phyloP scores from a whole-genome alignment of 2,888 invertebrate species.

The Atherix ibis region DNA sequence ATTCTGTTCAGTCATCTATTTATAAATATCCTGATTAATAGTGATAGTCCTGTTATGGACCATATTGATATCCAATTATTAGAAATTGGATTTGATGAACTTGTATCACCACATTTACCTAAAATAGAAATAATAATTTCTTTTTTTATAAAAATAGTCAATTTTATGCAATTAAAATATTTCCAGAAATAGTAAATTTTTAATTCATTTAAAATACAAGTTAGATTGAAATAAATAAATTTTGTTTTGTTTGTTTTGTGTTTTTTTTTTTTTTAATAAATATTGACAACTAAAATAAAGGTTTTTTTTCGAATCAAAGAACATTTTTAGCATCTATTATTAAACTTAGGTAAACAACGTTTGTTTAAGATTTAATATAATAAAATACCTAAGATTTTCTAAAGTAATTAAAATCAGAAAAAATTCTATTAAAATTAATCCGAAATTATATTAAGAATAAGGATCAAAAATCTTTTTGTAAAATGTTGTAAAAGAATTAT shows the following conservation, averaged over 20 bases:
- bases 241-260: not conserved
- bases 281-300: too few species aligned
- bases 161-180: not conserved
- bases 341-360: too few species aligned
- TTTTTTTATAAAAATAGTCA: not conserved
- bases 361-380: not conserved
- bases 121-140: slow-evolving; percentile 3
- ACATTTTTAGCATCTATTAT: too few species aligned
- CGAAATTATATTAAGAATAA: too few species aligned
- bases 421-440: not conserved
- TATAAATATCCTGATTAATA: slow-evolving; percentile 8
- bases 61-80: slow-evolving; percentile 10
- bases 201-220: slow-evolving; percentile 2
- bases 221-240: not conserved
- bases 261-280: too few species aligned
- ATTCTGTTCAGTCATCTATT: slow-evolving; percentile 22
- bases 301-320: too few species aligned
- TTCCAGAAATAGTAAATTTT: not conserved
- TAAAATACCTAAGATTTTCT: not conserved
- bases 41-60: slow-evolving; percentile 5
- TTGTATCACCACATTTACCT: slow-evolving; percentile 16
- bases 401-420: not conserved
- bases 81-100: slow-evolving; percentile 12
- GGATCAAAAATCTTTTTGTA: too few species aligned
- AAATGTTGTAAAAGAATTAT: slow-evolving; percentile 2